Percentiles rank a stretch among this genome's conserved stretches.
Evolutionary conservation across 2,888 invertebrate species (phyloP).

Genomic region (Mycogona germanica): DNA sequence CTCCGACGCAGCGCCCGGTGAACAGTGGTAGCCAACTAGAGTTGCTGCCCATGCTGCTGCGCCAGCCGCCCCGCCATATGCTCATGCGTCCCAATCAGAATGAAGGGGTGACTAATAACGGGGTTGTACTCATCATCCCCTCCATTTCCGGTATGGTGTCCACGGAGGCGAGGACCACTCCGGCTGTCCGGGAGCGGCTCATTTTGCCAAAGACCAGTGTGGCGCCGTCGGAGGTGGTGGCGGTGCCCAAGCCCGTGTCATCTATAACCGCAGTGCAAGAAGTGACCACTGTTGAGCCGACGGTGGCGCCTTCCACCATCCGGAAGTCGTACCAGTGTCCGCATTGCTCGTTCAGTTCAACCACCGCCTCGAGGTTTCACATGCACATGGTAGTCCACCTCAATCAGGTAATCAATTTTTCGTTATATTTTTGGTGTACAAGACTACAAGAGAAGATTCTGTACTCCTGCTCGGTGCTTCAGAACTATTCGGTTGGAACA

Average conservation of each 20-base stretch:
- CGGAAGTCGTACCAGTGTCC: slow-evolving; percentile 61
- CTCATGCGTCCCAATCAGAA: too few relatives aligned
- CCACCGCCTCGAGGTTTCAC: slow-evolving; percentile 83
- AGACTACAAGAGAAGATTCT: too few relatives aligned
- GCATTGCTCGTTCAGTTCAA: slow-evolving; percentile 83
- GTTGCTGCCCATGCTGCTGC: slow-evolving; percentile 1
- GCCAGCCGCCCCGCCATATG: background rate
- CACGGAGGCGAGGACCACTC: background rate
- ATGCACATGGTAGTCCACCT: slow-evolving; percentile 87
- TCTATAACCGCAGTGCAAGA: background rate
- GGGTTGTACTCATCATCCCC: too few relatives aligned
- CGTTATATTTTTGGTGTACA: too few relatives aligned
- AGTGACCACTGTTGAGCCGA: background rate
- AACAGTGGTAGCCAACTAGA: background rate
- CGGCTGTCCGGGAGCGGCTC: too few relatives aligned
- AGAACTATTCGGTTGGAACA: too few relatives aligned
- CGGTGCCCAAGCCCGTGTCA: background rate
- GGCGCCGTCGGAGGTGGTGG: background rate
- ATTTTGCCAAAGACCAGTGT: background rate
- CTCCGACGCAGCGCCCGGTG: background rate
- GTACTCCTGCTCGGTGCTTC: too few relatives aligned
- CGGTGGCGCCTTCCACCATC: background rate
- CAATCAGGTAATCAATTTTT: too few relatives aligned
- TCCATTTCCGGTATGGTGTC: background rate
- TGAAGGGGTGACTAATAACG: too few relatives aligned